phyloP scores from a whole-genome alignment of 1,140 invertebrate genomes.

The Pseudoatta argentina region DNA sequence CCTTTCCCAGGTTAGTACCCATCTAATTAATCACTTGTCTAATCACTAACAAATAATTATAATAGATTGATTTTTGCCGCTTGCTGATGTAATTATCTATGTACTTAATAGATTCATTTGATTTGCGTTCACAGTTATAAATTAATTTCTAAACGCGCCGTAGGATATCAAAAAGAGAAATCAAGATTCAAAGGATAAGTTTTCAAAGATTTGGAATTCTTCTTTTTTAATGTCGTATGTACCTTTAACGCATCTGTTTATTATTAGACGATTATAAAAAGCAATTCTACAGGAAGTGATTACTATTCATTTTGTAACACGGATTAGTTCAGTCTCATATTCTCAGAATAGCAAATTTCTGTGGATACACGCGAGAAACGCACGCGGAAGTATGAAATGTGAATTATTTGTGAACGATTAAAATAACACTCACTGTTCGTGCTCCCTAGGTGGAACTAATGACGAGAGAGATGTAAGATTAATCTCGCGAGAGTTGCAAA shows the following conservation, averaged over 20 bases:
- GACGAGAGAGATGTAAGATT: conserved; percentile 60
- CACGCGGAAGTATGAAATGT: conserved; percentile 47
- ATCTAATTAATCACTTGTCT: neutral
- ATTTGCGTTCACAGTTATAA: too few species aligned
- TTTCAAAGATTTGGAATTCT: neutral
- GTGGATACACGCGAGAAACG: conserved; percentile 13
- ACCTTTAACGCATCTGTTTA: neutral
- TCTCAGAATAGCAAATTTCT: conserved; percentile 11
- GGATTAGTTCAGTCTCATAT: conserved; percentile 56
- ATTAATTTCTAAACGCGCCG: too few species aligned
- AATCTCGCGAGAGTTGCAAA: conserved; percentile 50
- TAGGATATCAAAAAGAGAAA: too few species aligned
- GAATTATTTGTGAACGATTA: conserved; percentile 70
- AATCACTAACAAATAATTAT: neutral
- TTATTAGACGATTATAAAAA: neutral
- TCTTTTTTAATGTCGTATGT: neutral
- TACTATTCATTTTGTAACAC: neutral
- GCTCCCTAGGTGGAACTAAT: conserved; percentile 68
- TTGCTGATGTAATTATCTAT: neutral
- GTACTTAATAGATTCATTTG: too few species aligned
- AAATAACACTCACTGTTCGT: conserved; percentile 35
- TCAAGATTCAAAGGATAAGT: too few species aligned
- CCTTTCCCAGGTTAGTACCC: conserved; percentile 93
- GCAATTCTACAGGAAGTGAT: conserved; percentile 7
- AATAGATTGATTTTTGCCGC: neutral